Evolutionary conservation across 2,113 vertebrate genomes (phyloP).

Genomic region (Paedocypris sp.): DNA sequence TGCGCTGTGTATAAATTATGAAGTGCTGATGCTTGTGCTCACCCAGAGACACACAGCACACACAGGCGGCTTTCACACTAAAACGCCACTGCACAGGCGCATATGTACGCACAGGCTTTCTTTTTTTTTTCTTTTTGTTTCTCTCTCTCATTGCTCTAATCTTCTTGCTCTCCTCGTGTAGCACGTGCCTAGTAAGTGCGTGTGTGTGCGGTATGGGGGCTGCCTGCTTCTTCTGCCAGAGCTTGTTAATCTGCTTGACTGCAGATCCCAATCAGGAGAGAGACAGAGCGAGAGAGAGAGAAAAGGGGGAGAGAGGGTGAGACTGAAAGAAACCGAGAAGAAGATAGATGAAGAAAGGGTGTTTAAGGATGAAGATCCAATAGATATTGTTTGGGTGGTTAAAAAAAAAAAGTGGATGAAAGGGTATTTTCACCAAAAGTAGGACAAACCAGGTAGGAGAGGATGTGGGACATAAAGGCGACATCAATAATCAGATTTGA

Average conservation of each 20-base stretch:
- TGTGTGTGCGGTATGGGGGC: constrained; percentile 33
- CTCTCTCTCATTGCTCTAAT: constrained; percentile 19
- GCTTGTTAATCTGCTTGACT: constrained; percentile 65
- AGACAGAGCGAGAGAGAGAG: constrained; percentile 40
- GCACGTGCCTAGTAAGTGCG: constrained; percentile 41
- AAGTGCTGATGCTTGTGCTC: constrained; percentile 46
- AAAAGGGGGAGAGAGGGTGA: constrained; percentile 1
- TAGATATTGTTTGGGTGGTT: constrained; percentile 7
- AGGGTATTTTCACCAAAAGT: constrained; percentile 36
- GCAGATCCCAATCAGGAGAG: constrained; percentile 63
- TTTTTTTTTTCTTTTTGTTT: constrained; percentile 3
- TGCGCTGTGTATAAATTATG: constrained; percentile 52
- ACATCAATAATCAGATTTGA: too few relatives aligned
- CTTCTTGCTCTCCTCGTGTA: constrained; percentile 21
- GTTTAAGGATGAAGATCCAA: constrained; percentile 13
- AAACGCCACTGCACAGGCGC: constrained; percentile 43
- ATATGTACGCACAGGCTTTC: constrained; percentile 46
- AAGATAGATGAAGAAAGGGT: constrained; percentile 3
- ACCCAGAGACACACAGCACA: constrained; percentile 22
- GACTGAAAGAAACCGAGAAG: too few relatives aligned
- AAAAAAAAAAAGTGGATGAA: constrained; percentile 20
- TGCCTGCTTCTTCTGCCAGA: constrained; percentile 61
- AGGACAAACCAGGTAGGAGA: constrained; percentile 25
- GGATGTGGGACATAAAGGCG: constrained; percentile 24
- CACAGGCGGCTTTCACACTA: constrained; percentile 43